phyloP scores from a whole-genome alignment of 2,113 vertebrate species.

The Girardinichthys multiradiatus region DNA sequence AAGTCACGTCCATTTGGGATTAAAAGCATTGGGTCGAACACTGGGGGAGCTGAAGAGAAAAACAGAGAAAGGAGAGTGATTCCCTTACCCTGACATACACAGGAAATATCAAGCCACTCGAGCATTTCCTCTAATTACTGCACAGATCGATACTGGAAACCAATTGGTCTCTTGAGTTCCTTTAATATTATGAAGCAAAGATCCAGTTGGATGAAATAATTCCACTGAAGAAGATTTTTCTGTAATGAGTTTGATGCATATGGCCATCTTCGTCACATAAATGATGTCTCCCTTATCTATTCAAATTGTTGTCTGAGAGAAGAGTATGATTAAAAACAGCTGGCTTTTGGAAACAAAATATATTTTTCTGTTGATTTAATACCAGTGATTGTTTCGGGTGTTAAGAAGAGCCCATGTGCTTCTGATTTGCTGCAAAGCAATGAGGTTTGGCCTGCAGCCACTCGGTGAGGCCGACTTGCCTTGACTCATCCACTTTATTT shows the following conservation, averaged over 20 bases:
- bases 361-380: not conserved
- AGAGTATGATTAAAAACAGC: not conserved
- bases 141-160: conserved; percentile 37
- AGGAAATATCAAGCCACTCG: conserved; percentile 41
- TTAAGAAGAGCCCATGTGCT: conserved; percentile 25
- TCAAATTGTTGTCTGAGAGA: not conserved
- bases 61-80: conserved; percentile 13
- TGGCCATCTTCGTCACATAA: not conserved
- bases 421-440: conserved; percentile 33
- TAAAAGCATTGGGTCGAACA: conserved; percentile 4
- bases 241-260: not conserved
- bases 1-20: conserved; percentile 41
- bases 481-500: conserved; percentile 42
- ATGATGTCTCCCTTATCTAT: not conserved
- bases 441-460: conserved; percentile 44
- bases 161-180: conserved; percentile 2
- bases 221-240: not conserved
- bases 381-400: not conserved
- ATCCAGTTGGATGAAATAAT: not conserved
- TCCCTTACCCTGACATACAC: not conserved
- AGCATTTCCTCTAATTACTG: conserved; percentile 29
- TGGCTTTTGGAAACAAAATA: conserved; percentile 1
- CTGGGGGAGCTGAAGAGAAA: conserved; percentile 36
- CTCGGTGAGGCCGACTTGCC: conserved; percentile 55
- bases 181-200: not conserved